These are phyloP conservation scores for Sitta carolinensis DNA, from an alignment of 2,797 vertebrate genomes.

Conservation along the genomic window DNA sequence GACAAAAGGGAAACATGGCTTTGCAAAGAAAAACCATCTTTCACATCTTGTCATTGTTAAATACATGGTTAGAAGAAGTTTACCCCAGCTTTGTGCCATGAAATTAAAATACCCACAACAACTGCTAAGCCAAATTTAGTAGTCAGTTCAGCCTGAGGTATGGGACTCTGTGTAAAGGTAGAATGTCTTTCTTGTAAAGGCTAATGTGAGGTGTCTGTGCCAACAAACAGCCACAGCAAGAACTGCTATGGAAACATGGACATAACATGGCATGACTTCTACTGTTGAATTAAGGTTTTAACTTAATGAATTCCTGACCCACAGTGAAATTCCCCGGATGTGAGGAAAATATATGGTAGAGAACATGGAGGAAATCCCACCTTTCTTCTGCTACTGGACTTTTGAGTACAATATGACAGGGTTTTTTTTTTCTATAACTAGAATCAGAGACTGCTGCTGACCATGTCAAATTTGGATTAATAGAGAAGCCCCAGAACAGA, in stretches of 20 bases:
- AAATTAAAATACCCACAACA: background rate
- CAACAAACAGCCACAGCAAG: background rate
- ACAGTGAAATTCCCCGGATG: background rate
- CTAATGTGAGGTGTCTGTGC: background rate
- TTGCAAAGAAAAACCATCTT: background rate
- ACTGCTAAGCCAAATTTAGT: background rate
- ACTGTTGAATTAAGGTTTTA: background rate
- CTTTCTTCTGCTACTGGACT: background rate
- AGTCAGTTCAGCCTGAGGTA: background rate
- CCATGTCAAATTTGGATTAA: background rate
- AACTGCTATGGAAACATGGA: background rate
- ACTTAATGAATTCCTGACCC: background rate
- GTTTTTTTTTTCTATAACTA: background rate
- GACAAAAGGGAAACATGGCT: background rate
- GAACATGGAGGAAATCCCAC: background rate
- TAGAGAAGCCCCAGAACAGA: background rate
- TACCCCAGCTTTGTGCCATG: background rate
- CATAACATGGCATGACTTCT: background rate
- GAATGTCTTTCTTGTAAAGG: background rate
- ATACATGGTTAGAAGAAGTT: background rate
- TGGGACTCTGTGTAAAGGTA: background rate
- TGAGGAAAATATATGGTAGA: background rate
- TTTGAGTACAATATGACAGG: background rate
- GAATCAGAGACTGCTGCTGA: background rate
- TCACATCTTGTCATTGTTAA: background rate